A percentile compares a stretch with the other conserved stretches of the same genome.
These are phyloP conservation scores for Zosterops hypoxanthus DNA, from an alignment of 2,113 vertebrate species.

Conservation along the genomic window DNA sequence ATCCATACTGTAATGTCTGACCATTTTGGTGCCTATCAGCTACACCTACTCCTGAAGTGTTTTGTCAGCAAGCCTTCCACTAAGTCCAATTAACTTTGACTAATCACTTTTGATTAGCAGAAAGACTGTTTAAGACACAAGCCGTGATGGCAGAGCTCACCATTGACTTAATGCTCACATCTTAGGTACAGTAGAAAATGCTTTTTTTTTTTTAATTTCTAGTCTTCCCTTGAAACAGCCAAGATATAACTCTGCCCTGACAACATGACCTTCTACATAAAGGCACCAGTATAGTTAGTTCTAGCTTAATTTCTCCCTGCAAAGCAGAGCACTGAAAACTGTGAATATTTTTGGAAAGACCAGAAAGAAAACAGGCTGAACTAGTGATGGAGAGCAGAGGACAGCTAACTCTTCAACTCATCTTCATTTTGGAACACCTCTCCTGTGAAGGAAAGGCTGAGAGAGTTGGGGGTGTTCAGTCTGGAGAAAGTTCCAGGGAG, in stretches of 20 bases:
- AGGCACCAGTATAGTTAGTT: background rate
- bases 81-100: background rate
- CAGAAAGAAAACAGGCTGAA: background rate
- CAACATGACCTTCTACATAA: background rate
- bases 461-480: background rate
- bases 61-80: slow-evolving; percentile 6
- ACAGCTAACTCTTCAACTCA: background rate
- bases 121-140: background rate
- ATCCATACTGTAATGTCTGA: background rate
- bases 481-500: background rate
- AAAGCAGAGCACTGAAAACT: background rate
- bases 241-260: background rate
- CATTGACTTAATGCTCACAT: background rate
- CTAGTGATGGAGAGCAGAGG: background rate
- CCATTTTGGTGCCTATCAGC: background rate
- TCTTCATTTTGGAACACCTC: background rate
- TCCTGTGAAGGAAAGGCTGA: background rate
- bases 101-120: background rate
- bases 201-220: background rate
- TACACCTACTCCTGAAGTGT: background rate
- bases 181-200: background rate
- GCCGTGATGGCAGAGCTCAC: background rate
- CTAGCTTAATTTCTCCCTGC: background rate
- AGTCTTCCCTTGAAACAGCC: background rate
- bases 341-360: background rate